Conservation (phyloP, 2,888 invertebrate genomes). For the Caenorhabditis sp. region DNA sequence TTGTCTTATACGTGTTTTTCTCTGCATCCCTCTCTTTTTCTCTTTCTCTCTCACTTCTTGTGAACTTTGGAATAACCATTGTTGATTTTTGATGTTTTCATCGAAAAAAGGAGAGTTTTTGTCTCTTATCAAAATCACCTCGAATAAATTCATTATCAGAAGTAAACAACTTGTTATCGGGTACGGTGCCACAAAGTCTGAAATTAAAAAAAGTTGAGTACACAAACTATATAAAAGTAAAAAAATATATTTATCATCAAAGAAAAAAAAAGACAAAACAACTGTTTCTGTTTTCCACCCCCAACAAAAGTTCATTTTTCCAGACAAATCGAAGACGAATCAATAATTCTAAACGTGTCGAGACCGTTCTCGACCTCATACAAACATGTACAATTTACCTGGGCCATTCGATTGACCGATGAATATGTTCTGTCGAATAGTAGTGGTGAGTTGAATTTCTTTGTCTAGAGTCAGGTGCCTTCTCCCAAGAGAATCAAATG, state of each 20-base stretch:
- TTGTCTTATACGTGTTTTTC: no score
- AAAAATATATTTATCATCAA: not conserved
- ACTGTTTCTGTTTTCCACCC: no score
- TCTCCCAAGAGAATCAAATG: no score
- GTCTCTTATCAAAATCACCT: not conserved
- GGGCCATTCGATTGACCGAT: conserved; percentile 62
- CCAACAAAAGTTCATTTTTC: conserved; percentile 4
- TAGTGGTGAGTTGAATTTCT: conserved; percentile 36
- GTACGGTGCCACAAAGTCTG: not conserved
- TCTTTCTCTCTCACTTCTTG: no score
- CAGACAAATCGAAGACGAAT: conserved; percentile 64
- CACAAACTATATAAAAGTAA: no score
- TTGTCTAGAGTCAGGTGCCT: no score
- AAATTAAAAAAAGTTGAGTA: not conserved
- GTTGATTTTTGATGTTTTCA: not conserved
- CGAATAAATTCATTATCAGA: not conserved
- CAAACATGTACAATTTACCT: conserved; percentile 70
- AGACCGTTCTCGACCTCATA: conserved; percentile 66
- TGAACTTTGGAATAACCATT: no score
- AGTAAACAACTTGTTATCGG: not conserved
- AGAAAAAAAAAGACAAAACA: no score
- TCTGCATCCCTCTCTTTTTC: no score
- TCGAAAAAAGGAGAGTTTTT: no score
- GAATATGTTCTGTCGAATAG: conserved; percentile 50
- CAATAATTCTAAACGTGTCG: conserved; percentile 66